Percentiles rank a stretch among this genome's conserved stretches.
phyloP scores from a whole-genome alignment of 2,888 invertebrate genomes.

The Nebria brevicollis region DNA sequence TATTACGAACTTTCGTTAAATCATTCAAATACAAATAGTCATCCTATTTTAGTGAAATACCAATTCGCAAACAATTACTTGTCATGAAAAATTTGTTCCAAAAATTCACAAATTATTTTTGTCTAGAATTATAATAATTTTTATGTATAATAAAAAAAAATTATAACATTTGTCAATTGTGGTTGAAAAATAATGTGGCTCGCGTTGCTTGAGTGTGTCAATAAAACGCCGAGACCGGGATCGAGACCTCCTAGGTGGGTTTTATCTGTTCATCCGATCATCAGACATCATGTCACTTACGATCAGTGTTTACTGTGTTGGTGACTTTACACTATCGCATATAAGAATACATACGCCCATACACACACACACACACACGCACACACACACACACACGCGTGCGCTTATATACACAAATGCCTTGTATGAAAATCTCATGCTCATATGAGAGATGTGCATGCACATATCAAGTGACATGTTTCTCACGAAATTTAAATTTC shows the following conservation, averaged over 20 bases:
- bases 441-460: constrained; percentile 11
- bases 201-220: constrained; percentile 29
- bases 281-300: constrained; percentile 47
- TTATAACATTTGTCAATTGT: background rate
- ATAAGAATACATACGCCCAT: no score
- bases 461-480: constrained; percentile 27
- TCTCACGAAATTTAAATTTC: constrained; percentile 40
- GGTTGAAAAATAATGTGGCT: constrained; percentile 27
- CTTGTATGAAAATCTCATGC: background rate
- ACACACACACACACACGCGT: no score
- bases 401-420: background rate
- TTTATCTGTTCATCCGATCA: constrained; percentile 51
- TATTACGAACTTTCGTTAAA: no score
- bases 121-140: no score
- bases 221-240: constrained; percentile 19
- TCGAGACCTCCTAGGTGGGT: constrained; percentile 50
- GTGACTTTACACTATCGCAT: background rate
- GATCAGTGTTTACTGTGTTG: constrained; percentile 16
- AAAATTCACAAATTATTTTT: no score
- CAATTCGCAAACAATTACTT: no score
- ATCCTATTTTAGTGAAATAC: no score
- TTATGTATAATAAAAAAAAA: no score
- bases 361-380: no score
- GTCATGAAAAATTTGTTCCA: no score
- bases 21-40: no score